Evolutionary conservation across 2,797 vertebrate species (phyloP), one percentile per base, ranked within the genome.

Genomic region (Mycteria americana): DNA sequence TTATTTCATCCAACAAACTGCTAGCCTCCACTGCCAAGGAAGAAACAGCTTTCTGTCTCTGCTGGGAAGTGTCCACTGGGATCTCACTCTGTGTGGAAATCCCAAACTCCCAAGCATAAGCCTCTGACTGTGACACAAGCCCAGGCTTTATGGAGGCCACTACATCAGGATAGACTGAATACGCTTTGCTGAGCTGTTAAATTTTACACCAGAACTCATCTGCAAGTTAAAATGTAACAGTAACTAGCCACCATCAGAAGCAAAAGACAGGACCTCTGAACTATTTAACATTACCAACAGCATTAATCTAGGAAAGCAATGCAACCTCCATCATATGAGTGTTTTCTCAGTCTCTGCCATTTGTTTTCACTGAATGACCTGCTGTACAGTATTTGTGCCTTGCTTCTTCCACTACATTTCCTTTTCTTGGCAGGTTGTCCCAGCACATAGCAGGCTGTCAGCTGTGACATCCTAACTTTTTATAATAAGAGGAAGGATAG

Each of bases 341-440:
- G 39, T 41, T 92, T 79, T 79, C 82, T 54, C 54, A 18, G 7
- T 33, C 64, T 39, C 69, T 91, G 82, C 70, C 46, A 3, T 73
- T 95, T 88, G 77, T 69, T 73, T 57, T 35, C 86, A 35, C 62
- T 7, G 7, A 56, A 46, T 53, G 83, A 89, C 87, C 91, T 31
- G 69, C 88, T 57, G 31, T 54, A 64, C 78, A 62, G 12, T 88
- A 86, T 93, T 88, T 91, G 94, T 82, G 93, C 39, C 80, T 96
- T 51, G 50, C 70, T 97, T 88, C 91, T 91, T 85, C 83, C 73
- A 90, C 92, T 89, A 13, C 83, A 25, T 65, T 89, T 97, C 80
- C 39, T 72, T 77, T 9, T 30, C 83, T 84, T 93, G 92, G 85
- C 80, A 91, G 4, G 3, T 56, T 84, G 88, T 96, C 90, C 93